Base-by-base conservation (phyloP, 2,797 vertebrate species). In the Botia kubotai region DNA sequence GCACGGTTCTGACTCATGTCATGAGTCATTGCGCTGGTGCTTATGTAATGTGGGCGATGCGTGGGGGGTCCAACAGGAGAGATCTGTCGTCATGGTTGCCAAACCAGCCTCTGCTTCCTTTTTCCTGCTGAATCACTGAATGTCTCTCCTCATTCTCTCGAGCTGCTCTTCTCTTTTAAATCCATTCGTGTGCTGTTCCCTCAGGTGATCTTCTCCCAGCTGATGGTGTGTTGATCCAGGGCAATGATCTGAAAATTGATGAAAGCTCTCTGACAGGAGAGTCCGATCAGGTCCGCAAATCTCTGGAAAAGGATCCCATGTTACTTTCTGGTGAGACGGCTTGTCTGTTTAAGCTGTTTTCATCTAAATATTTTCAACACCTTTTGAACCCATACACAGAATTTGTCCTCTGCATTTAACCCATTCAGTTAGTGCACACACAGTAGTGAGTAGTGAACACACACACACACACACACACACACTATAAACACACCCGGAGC, bases 241-340 rank as follows among this genome's bases (percentile, higher is more conserved):
- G 97, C 43, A 99, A 99, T 2, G 97, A 99, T 89, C 91, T 99
- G 88, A 99, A 99, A 90, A 98, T 98, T 43, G 98, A 99, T 0
- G 98, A 99, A 92, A 99, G 98, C 89, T 97, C 97, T 0, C 93
- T 99, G 89, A 99, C 98, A 0, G 97, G 98, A 72, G 98, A 99
- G 85, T 98, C 97, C 0, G 97, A 99, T 89, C 98, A 97, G 0
- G 97, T 99, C 82, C 96, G 95, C 89, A 99, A 99, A 86, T 97
- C 95, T 0, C 21, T 96, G 87, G 96, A 96, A 3, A 97, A 96
- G 87, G 97, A 99, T 89, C 97, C 97, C 72, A 98, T 99, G 97
- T 90, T 99, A 80, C 94, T 99, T 77, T 98, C 98, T 4, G 98
- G 98, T 99, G 85, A 91, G 92, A 77, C 46, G 0, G 26, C 66